Conservation (phyloP, 2,797 vertebrate genomes). For the Galago senegalensis region DNA sequence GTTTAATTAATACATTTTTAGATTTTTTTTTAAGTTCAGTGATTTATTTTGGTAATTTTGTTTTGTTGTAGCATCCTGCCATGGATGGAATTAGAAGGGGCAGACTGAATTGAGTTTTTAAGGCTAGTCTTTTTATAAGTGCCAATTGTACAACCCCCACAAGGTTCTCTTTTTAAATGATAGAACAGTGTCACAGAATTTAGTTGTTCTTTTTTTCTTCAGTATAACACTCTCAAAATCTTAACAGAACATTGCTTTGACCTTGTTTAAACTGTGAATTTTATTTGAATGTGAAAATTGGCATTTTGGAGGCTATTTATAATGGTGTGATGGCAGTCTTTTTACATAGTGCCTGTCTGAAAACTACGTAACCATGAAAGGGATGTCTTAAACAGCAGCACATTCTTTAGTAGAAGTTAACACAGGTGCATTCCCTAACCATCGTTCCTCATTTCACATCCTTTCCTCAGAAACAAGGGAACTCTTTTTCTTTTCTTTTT, state of each 20-base stretch:
- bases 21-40: not conserved
- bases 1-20: slow-evolving; percentile 36
- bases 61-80: slow-evolving; percentile 33
- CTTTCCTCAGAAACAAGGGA: slow-evolving; percentile 16
- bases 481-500: not conserved
- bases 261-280: slow-evolving; percentile 84
- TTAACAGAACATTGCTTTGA: slow-evolving; percentile 70
- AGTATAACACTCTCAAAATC: slow-evolving; percentile 66
- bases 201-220: slow-evolving; percentile 57
- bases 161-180: slow-evolving; percentile 8
- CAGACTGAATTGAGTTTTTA: slow-evolving; percentile 58
- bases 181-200: slow-evolving; percentile 53
- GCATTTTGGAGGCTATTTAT: slow-evolving; percentile 80
- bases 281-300: slow-evolving; percentile 82
- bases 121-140: slow-evolving; percentile 54
- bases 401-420: slow-evolving; percentile 39
- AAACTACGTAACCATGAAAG: slow-evolving; percentile 29
- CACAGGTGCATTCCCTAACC: not conserved
- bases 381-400: slow-evolving; percentile 33
- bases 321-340: slow-evolving; percentile 73
- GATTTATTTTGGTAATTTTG: slow-evolving; percentile 53
- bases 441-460: not conserved
- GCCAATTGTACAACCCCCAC: not conserved
- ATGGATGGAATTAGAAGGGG: slow-evolving; percentile 59
- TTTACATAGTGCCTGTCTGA: slow-evolving; percentile 61